Percentiles rank a stretch among this genome's conserved stretches.
These are phyloP conservation scores for Doris montereyensis DNA, from an alignment of 2,888 invertebrate species.

Conservation along the genomic window DNA sequence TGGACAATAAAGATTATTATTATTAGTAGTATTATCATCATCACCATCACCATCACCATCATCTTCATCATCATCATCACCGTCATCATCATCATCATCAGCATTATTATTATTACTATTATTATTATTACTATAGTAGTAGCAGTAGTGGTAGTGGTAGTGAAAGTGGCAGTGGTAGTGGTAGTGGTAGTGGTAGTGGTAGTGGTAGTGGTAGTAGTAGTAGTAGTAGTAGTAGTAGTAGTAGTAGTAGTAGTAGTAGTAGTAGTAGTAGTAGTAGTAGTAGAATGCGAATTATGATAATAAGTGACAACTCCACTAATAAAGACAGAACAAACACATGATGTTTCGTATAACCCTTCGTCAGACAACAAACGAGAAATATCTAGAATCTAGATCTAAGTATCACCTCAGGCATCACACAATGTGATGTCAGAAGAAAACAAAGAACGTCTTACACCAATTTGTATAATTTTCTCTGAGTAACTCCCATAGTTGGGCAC, in stretches of 20 bases:
- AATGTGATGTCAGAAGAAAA: too few species aligned
- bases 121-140: background rate
- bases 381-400: too few species aligned
- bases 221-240: constrained; percentile 20
- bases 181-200: background rate
- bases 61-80: constrained; percentile 3
- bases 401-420: too few species aligned
- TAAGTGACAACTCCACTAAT: background rate
- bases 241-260: constrained; percentile 20
- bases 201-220: constrained; percentile 18
- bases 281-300: background rate
- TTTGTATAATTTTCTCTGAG: too few species aligned
- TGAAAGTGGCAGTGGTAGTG: constrained; percentile 12
- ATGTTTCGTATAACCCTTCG: too few species aligned
- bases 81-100: background rate
- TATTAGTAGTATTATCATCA: background rate
- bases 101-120: background rate
- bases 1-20: too few species aligned
- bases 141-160: constrained; percentile 20
- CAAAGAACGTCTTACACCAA: too few species aligned
- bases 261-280: constrained; percentile 9
- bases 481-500: too few species aligned
- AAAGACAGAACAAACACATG: too few species aligned
- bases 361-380: too few species aligned
- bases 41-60: constrained; percentile 5